Conservation (phyloP, 2,888 invertebrate genomes). For the Eupithecia centaureata region DNA sequence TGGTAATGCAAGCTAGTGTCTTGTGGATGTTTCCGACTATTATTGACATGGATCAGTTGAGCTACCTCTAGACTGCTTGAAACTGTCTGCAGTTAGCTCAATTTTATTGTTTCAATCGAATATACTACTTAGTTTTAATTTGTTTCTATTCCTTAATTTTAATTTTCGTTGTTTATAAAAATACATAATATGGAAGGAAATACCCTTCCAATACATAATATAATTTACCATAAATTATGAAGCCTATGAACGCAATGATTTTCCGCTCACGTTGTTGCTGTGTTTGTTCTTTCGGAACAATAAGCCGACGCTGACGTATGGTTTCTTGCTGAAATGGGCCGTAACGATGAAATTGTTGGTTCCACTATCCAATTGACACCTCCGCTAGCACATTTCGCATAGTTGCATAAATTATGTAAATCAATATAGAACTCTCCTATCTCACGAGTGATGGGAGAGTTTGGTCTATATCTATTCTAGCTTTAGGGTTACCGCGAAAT, state of each 20-base stretch:
- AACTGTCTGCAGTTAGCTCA: too few relatives aligned
- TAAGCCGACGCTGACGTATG: slow-evolving; percentile 11
- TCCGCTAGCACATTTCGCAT: slow-evolving; percentile 32
- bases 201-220: too few relatives aligned
- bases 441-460: slow-evolving; percentile 16
- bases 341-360: slow-evolving; percentile 15
- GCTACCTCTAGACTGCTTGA: too few relatives aligned
- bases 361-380: slow-evolving; percentile 30
- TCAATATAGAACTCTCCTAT: slow-evolving; percentile 15
- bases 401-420: slow-evolving; percentile 36
- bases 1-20: too few relatives aligned
- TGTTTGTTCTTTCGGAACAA: slow-evolving; percentile 9
- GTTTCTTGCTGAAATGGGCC: slow-evolving; percentile 19
- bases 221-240: slow-evolving; percentile 8
- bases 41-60: too few relatives aligned
- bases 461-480: slow-evolving; percentile 5
- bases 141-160: too few relatives aligned
- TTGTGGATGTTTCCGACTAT: too few relatives aligned
- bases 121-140: too few relatives aligned
- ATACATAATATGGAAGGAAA: too few relatives aligned
- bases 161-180: too few relatives aligned
- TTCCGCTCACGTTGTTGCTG: not conserved
- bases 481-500: not conserved
- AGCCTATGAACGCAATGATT: not conserved
- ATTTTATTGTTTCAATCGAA: too few relatives aligned